Evolutionary conservation across 2,113 vertebrate species (phyloP).

Genomic region (Dryoscopus gambensis): DNA sequence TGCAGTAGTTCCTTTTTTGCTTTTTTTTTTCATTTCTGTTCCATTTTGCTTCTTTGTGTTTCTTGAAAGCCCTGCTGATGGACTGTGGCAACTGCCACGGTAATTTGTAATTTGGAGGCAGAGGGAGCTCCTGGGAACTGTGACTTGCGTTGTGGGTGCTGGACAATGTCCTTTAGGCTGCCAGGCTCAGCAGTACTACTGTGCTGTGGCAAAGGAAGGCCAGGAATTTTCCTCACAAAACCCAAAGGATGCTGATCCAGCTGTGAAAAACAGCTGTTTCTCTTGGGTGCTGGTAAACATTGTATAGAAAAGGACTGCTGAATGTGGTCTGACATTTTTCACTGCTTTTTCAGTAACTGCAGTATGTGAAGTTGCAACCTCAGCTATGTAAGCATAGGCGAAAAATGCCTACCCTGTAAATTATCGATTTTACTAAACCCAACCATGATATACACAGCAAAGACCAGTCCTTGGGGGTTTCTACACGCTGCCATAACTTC

Average conservation of each 20-base stretch:
- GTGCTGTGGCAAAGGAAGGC: not conserved
- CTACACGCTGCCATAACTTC: slow-evolving; percentile 7
- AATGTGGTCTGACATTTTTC: not conserved
- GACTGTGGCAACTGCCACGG: not conserved
- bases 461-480: not conserved
- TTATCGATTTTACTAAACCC: not conserved
- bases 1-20: not conserved
- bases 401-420: not conserved
- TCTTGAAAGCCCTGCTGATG: not conserved
- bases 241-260: not conserved
- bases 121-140: not conserved
- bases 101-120: not conserved
- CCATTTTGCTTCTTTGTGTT: not conserved
- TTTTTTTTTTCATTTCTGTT: not conserved
- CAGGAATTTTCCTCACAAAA: not conserved
- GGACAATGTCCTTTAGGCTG: not conserved
- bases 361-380: not conserved
- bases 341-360: not conserved
- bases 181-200: not conserved
- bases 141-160: not conserved
- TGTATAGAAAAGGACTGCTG: not conserved
- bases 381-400: not conserved
- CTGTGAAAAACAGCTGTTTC: not conserved
- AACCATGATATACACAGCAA: not conserved
- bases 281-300: not conserved